Evolutionary conservation across 2,888 invertebrate genomes (phyloP).

Genomic region (Diploptera punctata): DNA sequence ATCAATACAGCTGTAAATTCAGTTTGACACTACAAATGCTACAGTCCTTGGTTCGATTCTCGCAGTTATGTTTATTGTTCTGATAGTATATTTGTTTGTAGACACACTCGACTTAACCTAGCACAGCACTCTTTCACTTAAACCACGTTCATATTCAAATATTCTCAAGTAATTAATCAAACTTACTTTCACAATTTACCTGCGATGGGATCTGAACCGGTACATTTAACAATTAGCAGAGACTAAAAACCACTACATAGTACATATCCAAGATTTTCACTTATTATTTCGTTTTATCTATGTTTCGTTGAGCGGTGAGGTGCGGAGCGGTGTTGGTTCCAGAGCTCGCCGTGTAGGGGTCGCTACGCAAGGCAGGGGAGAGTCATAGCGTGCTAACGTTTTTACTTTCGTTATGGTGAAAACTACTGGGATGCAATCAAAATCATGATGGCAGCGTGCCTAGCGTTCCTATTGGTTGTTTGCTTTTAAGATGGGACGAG

Average conservation of each 20-base stretch:
- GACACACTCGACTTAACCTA: no score
- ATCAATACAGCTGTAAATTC: no score
- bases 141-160: no score
- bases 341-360: slow-evolving; percentile 52
- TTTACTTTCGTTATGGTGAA: slow-evolving; percentile 34
- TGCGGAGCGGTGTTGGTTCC: slow-evolving; percentile 53
- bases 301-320: slow-evolving; percentile 43
- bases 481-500: slow-evolving; percentile 5
- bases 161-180: not conserved
- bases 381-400: slow-evolving; percentile 17
- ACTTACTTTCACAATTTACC: not conserved
- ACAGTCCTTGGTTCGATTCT: no score
- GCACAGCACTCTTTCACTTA: no score
- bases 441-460: slow-evolving; percentile 40
- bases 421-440: slow-evolving; percentile 33
- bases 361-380: not conserved
- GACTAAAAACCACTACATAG: slow-evolving; percentile 23
- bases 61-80: no score
- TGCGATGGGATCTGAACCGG: not conserved
- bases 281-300: slow-evolving; percentile 15
- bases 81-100: no score
- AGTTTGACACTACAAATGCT: no score
- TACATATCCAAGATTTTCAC: slow-evolving; percentile 25
- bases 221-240: slow-evolving; percentile 2
- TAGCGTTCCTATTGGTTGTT: slow-evolving; percentile 32